These are phyloP conservation scores for Gadopsis marmoratus DNA, from an alignment of 2,797 vertebrate genomes.

Conservation along the genomic window DNA sequence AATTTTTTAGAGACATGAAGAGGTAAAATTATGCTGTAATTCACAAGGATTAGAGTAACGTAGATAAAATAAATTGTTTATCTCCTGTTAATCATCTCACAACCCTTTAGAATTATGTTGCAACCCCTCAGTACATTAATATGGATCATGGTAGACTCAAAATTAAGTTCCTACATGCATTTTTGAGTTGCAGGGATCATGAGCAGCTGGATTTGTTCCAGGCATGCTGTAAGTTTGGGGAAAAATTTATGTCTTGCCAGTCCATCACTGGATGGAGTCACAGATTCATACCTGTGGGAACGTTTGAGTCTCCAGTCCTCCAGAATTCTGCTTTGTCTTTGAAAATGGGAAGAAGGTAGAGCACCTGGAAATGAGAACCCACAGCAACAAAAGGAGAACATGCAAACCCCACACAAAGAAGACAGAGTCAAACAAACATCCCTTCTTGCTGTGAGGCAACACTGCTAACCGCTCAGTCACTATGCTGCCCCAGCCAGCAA, in stretches of 20 bases:
- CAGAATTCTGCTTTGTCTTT: constrained; percentile 17
- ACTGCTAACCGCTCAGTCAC: constrained; percentile 23
- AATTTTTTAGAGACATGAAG: neutral
- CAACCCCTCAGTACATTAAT: neutral
- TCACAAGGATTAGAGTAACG: neutral
- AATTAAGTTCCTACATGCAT: constrained; percentile 10
- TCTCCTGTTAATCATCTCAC: constrained; percentile 3
- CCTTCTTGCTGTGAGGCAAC: constrained; percentile 17
- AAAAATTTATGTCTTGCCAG: neutral
- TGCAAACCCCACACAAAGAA: constrained; percentile 3
- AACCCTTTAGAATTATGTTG: constrained; percentile 7
- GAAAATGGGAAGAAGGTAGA: constrained; percentile 1
- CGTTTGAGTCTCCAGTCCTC: constrained; percentile 6
- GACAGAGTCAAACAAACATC: neutral
- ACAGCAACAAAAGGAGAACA: neutral
- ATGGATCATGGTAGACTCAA: constrained; percentile 2
- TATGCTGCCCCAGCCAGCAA: constrained; percentile 7
- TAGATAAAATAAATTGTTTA: constrained; percentile 4
- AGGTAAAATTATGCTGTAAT: neutral
- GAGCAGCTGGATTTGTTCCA: neutral
- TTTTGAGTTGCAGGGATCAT: constrained; percentile 4
- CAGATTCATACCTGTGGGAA: constrained; percentile 3
- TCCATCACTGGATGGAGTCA: neutral
- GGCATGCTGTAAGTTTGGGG: neutral
- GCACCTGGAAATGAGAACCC: neutral